Evolutionary conservation across 2,797 vertebrate species (phyloP).

Genomic region (Pantherophis alleghaniensis): DNA sequence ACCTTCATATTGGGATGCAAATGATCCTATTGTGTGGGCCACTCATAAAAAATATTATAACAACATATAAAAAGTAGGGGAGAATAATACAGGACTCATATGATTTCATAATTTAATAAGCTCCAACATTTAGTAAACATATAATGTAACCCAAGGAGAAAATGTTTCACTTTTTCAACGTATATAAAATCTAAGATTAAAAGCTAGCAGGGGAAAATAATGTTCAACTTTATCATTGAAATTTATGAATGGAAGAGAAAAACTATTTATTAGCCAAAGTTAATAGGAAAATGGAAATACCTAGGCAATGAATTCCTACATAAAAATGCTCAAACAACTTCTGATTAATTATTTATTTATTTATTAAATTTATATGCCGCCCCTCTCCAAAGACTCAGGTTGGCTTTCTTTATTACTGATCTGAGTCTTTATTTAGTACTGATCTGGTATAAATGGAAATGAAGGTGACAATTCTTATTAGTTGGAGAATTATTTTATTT

Average conservation of each 20-base stretch:
- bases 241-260: background rate
- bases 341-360: background rate
- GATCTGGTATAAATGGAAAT: background rate
- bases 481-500: background rate
- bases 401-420: too few relatives aligned
- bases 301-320: background rate
- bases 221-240: background rate
- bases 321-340: background rate
- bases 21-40: background rate
- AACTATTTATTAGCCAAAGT: background rate
- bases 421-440: background rate
- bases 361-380: too few relatives aligned
- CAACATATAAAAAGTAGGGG: background rate
- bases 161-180: background rate
- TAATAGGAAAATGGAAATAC: background rate
- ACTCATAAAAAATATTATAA: background rate
- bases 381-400: too few relatives aligned
- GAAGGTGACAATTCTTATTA: background rate
- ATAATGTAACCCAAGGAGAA: background rate
- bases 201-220: fast-evolving
- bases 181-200: background rate
- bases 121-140: background rate
- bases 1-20: background rate
- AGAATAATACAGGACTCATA: background rate
- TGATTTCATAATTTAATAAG: background rate